Evolutionary conservation across 2,797 vertebrate species (phyloP).

Genomic region (Lithobates sylvaticus): DNA sequence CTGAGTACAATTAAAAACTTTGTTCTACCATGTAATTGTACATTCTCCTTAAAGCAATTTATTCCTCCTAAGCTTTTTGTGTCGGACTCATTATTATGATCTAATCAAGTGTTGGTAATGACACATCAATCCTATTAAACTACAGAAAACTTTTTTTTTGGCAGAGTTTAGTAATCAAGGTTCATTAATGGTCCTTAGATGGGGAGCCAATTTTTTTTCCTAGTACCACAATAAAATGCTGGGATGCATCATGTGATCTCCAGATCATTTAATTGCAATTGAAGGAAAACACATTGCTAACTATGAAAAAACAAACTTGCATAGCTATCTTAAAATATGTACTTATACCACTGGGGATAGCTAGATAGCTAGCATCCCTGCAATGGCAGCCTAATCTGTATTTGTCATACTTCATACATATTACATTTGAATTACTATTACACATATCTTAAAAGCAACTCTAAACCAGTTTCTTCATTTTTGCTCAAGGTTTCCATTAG

Average conservation of each 20-base stretch:
- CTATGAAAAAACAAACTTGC: neutral
- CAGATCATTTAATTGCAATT: neutral
- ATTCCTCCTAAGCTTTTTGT: slow-evolving; percentile 20
- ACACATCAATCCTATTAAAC: slow-evolving; percentile 54
- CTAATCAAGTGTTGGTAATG: slow-evolving; percentile 58
- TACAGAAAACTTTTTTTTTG: slow-evolving; percentile 33
- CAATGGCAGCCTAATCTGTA: neutral
- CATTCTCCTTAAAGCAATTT: slow-evolving; percentile 33
- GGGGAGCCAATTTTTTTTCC: neutral
- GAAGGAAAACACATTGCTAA: neutral
- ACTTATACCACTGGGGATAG: neutral
- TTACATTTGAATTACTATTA: too few relatives aligned
- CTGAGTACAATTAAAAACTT: slow-evolving; percentile 35
- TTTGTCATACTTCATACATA: too few relatives aligned
- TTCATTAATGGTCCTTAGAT: slow-evolving; percentile 41
- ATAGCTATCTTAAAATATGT: neutral
- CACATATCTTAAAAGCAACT: too few relatives aligned
- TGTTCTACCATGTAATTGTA: slow-evolving; percentile 45
- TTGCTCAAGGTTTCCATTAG: too few relatives aligned
- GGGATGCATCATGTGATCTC: neutral
- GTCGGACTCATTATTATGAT: slow-evolving; percentile 53
- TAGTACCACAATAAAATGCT: neutral
- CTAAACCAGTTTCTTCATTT: too few relatives aligned
- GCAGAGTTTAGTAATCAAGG: slow-evolving; percentile 31
- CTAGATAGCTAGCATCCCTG: neutral